These are phyloP conservation scores for Polyodon spathula DNA, from an alignment of 2,113 vertebrate genomes.

Conservation along the genomic window DNA sequence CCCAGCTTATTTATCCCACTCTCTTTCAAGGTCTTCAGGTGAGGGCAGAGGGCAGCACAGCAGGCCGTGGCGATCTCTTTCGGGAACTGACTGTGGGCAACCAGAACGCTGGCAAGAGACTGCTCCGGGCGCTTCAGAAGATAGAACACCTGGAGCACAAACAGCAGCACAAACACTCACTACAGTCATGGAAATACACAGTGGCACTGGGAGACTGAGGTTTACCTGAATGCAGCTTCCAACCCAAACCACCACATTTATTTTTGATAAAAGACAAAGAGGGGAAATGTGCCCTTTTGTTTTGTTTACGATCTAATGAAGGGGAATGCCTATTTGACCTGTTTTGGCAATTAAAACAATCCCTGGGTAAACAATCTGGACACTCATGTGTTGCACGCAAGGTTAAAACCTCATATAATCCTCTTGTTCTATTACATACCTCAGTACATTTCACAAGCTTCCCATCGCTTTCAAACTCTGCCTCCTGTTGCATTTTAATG, in stretches of 20 bases:
- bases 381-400: too few species aligned
- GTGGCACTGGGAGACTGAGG: not conserved
- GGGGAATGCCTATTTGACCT: too few species aligned
- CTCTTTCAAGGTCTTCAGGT: slow-evolving; percentile 65
- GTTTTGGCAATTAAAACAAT: too few species aligned
- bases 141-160: slow-evolving; percentile 71
- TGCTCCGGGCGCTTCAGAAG: slow-evolving; percentile 55
- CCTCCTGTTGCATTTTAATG: slow-evolving; percentile 64
- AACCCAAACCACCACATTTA: too few species aligned
- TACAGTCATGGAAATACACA: not conserved
- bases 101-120: slow-evolving; percentile 32
- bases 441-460: slow-evolving; percentile 74
- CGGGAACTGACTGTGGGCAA: slow-evolving; percentile 66
- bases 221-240: not conserved
- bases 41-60: slow-evolving; percentile 64
- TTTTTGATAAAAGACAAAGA: too few species aligned
- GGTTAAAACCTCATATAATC: too few species aligned
- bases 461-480: slow-evolving; percentile 66
- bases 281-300: too few species aligned
- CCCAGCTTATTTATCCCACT: slow-evolving; percentile 76
- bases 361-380: too few species aligned
- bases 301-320: too few species aligned
- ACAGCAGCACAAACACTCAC: too few species aligned
- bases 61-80: slow-evolving; percentile 75
- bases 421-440: slow-evolving; percentile 49